A percentile compares a stretch with the other conserved stretches of the same genome.
phyloP scores from a whole-genome alignment of 2,888 invertebrate genomes.

The Globia sparganii region DNA sequence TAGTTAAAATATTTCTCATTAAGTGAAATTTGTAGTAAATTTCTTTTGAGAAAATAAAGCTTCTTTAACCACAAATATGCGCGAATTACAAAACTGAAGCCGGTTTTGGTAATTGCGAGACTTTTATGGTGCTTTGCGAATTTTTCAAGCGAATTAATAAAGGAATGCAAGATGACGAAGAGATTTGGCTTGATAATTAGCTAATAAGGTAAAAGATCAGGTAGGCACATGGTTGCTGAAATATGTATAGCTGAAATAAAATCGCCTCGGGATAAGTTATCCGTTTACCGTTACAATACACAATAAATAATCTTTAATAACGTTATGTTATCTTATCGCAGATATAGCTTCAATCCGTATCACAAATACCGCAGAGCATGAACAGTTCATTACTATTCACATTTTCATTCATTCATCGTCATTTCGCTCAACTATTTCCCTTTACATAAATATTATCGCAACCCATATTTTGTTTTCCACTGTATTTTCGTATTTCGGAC shows the following conservation, averaged over 20 bases:
- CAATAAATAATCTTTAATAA: slow-evolving; percentile 52
- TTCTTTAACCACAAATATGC: too few species aligned
- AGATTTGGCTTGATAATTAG: background rate
- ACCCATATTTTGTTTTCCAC: slow-evolving; percentile 41
- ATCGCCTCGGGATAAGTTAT: slow-evolving; percentile 29
- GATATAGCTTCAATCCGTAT: slow-evolving; percentile 35
- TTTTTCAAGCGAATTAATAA: slow-evolving; percentile 8
- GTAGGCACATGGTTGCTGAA: background rate
- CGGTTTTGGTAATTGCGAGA: slow-evolving; percentile 31
- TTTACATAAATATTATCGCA: slow-evolving; percentile 45
- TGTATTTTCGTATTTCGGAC: slow-evolving; percentile 40
- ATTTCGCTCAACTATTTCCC: slow-evolving; percentile 31
- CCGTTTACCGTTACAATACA: slow-evolving; percentile 16
- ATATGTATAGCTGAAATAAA: slow-evolving; percentile 5
- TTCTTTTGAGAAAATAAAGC: too few species aligned
- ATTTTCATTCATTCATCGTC: slow-evolving; percentile 48
- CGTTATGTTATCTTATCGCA: slow-evolving; percentile 53
- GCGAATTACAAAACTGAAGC: slow-evolving; percentile 46
- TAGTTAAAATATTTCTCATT: too few species aligned
- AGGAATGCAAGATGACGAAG: background rate
- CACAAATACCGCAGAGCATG: slow-evolving; percentile 36
- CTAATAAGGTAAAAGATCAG: background rate
- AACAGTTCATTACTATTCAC: slow-evolving; percentile 27
- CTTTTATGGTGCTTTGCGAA: slow-evolving; percentile 8
- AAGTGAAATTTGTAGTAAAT: too few species aligned